These are phyloP conservation scores for Mermis nigrescens DNA, from an alignment of 2,888 invertebrate genomes.

Conservation along the genomic window DNA sequence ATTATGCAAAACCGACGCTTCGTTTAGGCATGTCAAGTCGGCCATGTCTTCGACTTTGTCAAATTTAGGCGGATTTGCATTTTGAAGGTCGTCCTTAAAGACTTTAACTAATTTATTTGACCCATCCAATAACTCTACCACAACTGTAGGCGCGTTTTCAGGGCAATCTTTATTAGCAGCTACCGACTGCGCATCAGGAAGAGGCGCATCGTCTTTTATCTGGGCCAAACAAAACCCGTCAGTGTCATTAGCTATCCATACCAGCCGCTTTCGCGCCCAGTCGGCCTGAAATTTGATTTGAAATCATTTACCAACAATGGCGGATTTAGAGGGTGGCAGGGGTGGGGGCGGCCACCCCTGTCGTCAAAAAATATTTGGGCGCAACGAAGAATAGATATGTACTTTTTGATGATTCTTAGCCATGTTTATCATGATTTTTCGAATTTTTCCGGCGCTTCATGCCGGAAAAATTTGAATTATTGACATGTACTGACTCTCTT, in stretches of 20 bases:
- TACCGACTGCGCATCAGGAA: conserved; percentile 86
- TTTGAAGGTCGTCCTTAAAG: conserved; percentile 92
- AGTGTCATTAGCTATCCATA: conserved; percentile 94
- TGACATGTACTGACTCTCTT: no score
- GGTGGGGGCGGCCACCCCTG: no score
- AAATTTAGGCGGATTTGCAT: conserved; percentile 99
- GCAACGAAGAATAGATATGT: no score
- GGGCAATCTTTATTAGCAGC: conserved; percentile 56
- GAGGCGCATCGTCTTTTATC: conserved; percentile 87
- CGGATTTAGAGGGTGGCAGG: no score
- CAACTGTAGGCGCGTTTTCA: background rate
- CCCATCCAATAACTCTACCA: conserved; percentile 76
- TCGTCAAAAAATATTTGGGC: no score
- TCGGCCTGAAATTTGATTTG: conserved; percentile 94
- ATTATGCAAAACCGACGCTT: conserved; percentile 97
- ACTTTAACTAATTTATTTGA: conserved; percentile 77
- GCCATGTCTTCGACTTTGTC: conserved; percentile 99
- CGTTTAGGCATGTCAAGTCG: conserved; percentile 94
- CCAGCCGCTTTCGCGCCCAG: conserved; percentile 94
- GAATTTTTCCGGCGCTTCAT: no score
- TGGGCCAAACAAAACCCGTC: conserved; percentile 69
- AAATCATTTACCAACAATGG: no score
- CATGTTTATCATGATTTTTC: no score
- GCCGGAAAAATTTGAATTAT: no score
- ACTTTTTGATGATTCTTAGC: no score